Base-by-base conservation (phyloP, 1,140 invertebrate species). In the Lutraria rhynchaena region DNA sequence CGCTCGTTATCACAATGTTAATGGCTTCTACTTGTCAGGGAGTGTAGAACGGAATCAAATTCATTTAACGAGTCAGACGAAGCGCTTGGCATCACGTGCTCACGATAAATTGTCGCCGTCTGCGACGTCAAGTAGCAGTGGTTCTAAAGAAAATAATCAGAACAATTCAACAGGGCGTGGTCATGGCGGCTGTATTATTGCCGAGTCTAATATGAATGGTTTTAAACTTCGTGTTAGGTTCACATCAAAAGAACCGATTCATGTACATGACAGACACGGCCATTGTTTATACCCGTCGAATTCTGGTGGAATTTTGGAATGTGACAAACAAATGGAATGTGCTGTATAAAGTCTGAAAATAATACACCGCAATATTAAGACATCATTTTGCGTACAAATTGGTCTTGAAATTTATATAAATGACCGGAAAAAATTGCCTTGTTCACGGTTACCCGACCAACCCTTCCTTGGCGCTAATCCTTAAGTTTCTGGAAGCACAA, bases 181-280 rank as follows among this genome's bases (percentile, higher is more conserved):
- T 22, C 70, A 81, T 19, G 70, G 57, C 24, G 53, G 69, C 7
- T 85, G 78, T 61, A 88, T 88, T 3, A 86, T 89, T 15, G 85
- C 87, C 19, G 89, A 90, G 60, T 86, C 87, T 41, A 90, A 90
- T 67, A 87, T 85, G 35, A 86, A 90, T 58, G 89, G 89, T n/a
- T 87, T 87, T 29, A 78, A 86, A 51, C 71, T 90, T 15, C 37
- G 89, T 19, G 89, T 90, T 13, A 78, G 89, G 13, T 90, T 90
- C 46, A 84, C 83, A 57, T 58, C 85, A 7, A 89, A 88, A 71
- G 88, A 87, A 33, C 69, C 44, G 13, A 37, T 81, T 22, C 71
- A 75, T 33, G 58, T 78, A 0, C 71, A 82, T 53, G 71, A 76
- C 13, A 46, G 73, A 19, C 51, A 76, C 5, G 65, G 81, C 31